Base-by-base conservation (phyloP, 2,113 vertebrate species). In the Natator depressus region DNA sequence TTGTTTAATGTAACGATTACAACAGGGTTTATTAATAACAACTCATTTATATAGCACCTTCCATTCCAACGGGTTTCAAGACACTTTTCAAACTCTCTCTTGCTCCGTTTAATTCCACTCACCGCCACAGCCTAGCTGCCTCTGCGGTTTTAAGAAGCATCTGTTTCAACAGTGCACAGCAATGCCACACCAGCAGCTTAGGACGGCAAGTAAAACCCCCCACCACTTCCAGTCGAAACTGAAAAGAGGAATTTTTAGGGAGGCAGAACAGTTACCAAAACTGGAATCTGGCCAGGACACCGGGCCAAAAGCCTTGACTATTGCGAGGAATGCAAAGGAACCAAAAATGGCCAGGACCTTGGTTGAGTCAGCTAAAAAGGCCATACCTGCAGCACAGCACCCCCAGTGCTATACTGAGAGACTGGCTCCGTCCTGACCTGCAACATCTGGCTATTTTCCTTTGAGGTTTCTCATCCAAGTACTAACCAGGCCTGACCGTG, bases 1-100 rank as follows among this genome's bases (percentile, higher is more conserved):
- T 91, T 89, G 47, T 93, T 95, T 89, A 85, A 82, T 75, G 50
- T 88, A 90, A 49, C 1, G 75, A 85, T 20, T 29, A 49, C 46
- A 94, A 91, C 59, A 6, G 1, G 88, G 93, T 94, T 94, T 94
- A 95, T 91, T 93, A 89, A 29, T 88, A 91, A 10, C 3, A 82
- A 80, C 90, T 76, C 80, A 87, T 96, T 87, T 92, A 94, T 22
- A 9, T 17, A 47, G 54, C 81, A 84, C 25, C 54, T 91, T 93
- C 91, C 78, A 92, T 87, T 54, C 54, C 88, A 54, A 93, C 42
- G 87, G 50, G 89, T 93, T 79, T 89, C 83, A 80, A 84, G 90
- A 91, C 90, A 24, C 62, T 81, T 31, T 87, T 78, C 47, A 95
- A 95, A 86, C 55, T 6, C 79, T 83, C 91, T 89, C 76, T 19